Evolutionary conservation across 2,113 vertebrate species (phyloP).

Genomic region (Hypanus sabinus): DNA sequence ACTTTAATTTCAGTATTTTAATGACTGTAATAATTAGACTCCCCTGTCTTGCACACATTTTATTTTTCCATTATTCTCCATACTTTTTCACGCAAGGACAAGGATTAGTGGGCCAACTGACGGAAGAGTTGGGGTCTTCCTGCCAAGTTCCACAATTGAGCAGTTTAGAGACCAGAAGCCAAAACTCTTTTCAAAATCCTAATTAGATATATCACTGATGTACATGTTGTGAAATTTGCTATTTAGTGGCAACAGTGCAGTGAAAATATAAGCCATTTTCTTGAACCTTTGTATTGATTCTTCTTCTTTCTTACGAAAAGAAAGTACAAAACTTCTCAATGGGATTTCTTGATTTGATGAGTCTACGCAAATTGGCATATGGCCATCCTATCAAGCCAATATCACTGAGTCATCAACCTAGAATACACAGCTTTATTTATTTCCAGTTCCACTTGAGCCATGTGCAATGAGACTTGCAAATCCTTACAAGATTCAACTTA

Average conservation of each 20-base stretch:
- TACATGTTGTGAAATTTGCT: too few species aligned
- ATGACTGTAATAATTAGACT: not conserved
- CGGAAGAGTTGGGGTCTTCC: not conserved
- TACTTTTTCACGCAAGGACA: not conserved
- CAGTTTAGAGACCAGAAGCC: not conserved
- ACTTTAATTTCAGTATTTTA: not conserved
- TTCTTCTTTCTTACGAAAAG: not conserved
- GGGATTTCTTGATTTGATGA: slow-evolving; percentile 2
- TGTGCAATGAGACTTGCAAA: not conserved
- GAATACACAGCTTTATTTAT: not conserved
- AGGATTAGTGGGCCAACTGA: not conserved
- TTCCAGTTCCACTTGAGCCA: slow-evolving; percentile 1
- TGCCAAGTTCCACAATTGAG: not conserved
- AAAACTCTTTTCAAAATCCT: too few species aligned
- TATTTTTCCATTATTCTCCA: not conserved
- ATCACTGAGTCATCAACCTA: not conserved
- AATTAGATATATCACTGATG: not conserved
- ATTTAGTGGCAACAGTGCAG: too few species aligned
- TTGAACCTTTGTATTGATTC: not conserved
- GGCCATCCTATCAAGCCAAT: slow-evolving; percentile 11
- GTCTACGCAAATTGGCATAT: not conserved
- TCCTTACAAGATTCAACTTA: not conserved
- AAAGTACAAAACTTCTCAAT: not conserved
- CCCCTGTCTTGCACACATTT: not conserved
- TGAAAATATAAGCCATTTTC: not conserved